Evolutionary conservation across 1,140 invertebrate genomes (phyloP).

Genomic region (Drosophila ficusphila): DNA sequence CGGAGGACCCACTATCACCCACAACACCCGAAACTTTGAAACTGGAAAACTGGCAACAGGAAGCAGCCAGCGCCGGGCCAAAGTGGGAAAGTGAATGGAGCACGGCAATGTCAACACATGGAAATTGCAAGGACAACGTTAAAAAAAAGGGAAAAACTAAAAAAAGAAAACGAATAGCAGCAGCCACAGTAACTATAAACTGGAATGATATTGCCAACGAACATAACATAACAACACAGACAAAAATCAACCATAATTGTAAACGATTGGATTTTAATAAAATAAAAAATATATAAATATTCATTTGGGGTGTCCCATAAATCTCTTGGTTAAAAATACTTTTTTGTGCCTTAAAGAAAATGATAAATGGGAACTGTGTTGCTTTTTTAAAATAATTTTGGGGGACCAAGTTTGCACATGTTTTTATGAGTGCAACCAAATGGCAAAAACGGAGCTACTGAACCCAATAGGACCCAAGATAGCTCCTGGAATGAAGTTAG

Average conservation of each 20-base stretch:
- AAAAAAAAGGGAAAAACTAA: conserved; percentile 14
- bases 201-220: conserved; percentile 40
- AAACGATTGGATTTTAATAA: not conserved
- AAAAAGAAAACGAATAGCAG: conserved; percentile 25
- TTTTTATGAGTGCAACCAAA: not conserved
- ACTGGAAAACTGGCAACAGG: conserved; percentile 48
- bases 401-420: not conserved
- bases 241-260: not conserved
- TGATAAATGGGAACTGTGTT: no score
- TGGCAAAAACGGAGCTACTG: conserved; percentile 21
- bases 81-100: conserved; percentile 72
- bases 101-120: conserved; percentile 78
- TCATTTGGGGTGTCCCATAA: no score
- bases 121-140: conserved; percentile 73
- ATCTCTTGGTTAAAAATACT: no score
- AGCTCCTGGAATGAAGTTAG: conserved; percentile 22
- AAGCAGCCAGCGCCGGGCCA: conserved; percentile 46
- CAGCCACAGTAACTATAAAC: conserved; percentile 32
- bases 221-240: not conserved
- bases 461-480: conserved; percentile 21
- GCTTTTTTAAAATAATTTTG: no score
- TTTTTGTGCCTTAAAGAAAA: no score
- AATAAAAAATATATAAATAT: no score
- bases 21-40: conserved; percentile 7
- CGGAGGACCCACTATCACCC: conserved; percentile 10